Evolutionary conservation across 2,797 vertebrate genomes (phyloP).

Genomic region (Balearica regulorum): DNA sequence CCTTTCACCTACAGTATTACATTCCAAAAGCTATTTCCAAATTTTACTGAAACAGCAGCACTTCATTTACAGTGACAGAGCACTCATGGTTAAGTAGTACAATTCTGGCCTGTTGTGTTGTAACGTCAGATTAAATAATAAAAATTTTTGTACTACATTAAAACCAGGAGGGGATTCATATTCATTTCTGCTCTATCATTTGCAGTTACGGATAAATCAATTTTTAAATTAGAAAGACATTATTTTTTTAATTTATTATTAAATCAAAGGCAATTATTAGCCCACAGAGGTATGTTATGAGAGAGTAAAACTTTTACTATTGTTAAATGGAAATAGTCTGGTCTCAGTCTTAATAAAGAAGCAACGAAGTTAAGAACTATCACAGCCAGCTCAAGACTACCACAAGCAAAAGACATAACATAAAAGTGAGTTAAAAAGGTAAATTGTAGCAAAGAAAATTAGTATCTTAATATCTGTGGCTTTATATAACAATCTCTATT

Average conservation of each 20-base stretch:
- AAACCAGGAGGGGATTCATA: neutral
- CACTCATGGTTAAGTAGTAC: neutral
- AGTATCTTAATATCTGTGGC: neutral
- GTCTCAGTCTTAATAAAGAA: neutral
- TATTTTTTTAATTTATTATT: neutral
- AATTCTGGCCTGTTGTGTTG: neutral
- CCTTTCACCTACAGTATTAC: neutral
- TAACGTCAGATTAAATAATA: neutral
- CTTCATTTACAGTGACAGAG: neutral
- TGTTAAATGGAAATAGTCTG: neutral
- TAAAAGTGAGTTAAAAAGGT: neutral
- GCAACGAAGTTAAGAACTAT: neutral
- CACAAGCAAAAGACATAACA: neutral
- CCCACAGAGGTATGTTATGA: neutral
- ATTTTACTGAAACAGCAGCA: neutral
- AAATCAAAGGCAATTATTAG: neutral
- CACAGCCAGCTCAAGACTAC: neutral
- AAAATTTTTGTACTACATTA: neutral
- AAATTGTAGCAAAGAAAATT: neutral
- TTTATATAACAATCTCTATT: neutral
- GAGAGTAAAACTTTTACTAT: neutral
- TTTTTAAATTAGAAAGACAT: neutral
- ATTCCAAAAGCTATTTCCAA: neutral
- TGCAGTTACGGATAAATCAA: neutral
- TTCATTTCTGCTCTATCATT: neutral